Evolutionary conservation across 2,888 invertebrate genomes (phyloP).

Genomic region (Monopis laevigella): DNA sequence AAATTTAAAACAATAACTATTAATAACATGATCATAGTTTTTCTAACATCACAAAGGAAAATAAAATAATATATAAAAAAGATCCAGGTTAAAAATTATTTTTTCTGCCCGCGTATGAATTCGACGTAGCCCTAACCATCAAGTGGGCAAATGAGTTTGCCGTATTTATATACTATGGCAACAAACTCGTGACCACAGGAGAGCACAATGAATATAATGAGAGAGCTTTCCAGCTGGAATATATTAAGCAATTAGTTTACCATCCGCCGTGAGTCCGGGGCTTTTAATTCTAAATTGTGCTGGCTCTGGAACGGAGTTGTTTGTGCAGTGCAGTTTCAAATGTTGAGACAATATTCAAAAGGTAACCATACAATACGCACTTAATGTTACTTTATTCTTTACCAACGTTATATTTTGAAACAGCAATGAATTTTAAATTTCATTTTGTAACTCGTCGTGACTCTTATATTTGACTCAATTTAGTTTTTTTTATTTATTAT

Average conservation of each 20-base stretch:
- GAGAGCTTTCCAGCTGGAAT: conserved; percentile 28
- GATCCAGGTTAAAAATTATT: conserved; percentile 27
- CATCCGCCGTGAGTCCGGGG: not conserved
- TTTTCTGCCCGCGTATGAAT: conserved; percentile 17
- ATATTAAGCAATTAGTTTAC: conserved; percentile 34
- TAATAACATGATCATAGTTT: too few relatives aligned
- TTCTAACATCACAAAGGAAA: not conserved
- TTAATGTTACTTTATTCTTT: too few relatives aligned
- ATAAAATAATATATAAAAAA: conserved; percentile 1
- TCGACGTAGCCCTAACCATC: conserved; percentile 1
- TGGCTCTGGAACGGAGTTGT: not conserved
- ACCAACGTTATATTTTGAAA: too few relatives aligned
- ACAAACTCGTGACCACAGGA: conserved; percentile 6
- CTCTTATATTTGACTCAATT: too few relatives aligned
- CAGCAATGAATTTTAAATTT: too few relatives aligned
- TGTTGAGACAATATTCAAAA: too few relatives aligned
- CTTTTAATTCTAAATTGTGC: conserved; percentile 6
- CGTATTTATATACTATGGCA: conserved; percentile 20
- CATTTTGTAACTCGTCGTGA: too few relatives aligned
- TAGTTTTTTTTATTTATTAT: too few relatives aligned
- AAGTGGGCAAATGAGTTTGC: conserved; percentile 12
- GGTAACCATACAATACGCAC: too few relatives aligned
- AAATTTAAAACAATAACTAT: too few relatives aligned
- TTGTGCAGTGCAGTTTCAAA: too few relatives aligned
- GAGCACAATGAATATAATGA: conserved; percentile 33